These are phyloP conservation scores for Atherinosoma microstoma DNA, from an alignment of 2,797 vertebrate genomes.

Conservation along the genomic window DNA sequence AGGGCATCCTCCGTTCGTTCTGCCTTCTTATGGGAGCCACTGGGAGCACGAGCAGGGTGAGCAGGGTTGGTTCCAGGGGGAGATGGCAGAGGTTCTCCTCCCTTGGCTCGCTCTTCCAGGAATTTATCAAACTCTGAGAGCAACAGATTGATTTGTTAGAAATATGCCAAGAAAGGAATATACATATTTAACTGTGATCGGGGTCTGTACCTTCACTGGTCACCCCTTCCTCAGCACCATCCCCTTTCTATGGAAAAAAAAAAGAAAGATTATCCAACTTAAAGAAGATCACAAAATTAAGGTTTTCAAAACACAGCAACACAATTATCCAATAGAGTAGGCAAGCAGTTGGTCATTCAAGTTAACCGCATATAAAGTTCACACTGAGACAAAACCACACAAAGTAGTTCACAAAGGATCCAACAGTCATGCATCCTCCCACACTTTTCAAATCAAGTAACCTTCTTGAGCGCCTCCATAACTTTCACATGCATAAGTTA, in stretches of 20 bases:
- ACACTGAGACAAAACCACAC: constrained; percentile 22
- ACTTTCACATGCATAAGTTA: constrained; percentile 44
- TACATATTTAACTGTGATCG: not conserved
- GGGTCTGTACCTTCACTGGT: constrained; percentile 94
- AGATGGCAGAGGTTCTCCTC: constrained; percentile 87
- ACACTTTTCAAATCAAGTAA: constrained; percentile 14
- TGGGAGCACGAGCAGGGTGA: constrained; percentile 68
- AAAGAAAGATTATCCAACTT: not conserved
- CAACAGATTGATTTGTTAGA: constrained; percentile 20
- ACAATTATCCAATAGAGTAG: constrained; percentile 1
- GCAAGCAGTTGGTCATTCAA: constrained; percentile 1
- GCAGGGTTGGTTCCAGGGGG: constrained; percentile 82
- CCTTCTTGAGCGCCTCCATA: constrained; percentile 14
- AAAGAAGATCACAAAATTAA: not conserved
- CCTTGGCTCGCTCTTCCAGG: constrained; percentile 95
- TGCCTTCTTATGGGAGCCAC: constrained; percentile 88
- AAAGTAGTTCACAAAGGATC: constrained; percentile 21
- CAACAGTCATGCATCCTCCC: constrained; percentile 39
- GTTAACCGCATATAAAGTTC: constrained; percentile 18
- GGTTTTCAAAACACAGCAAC: constrained; percentile 1
- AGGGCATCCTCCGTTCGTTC: constrained; percentile 94
- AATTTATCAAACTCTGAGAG: constrained; percentile 97
- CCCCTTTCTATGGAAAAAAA: constrained; percentile 89
- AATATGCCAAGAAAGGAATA: constrained; percentile 1
- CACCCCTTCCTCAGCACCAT: constrained; percentile 92